phyloP scores from a whole-genome alignment of 2,888 invertebrate species.

The Stratiomys singularior region DNA sequence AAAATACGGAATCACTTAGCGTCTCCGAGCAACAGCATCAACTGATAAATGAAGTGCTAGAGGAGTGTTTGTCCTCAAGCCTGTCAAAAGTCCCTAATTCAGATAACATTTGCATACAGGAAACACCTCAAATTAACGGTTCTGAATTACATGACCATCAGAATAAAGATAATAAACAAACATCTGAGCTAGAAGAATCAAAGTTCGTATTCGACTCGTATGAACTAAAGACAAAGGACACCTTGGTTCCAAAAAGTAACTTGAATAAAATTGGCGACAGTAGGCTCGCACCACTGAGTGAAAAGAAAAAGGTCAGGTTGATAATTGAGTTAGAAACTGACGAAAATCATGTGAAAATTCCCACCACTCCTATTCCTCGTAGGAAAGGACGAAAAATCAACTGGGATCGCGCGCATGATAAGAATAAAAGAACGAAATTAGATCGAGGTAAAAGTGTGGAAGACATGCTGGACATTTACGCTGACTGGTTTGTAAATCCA shows the following conservation, averaged over 20 bases:
- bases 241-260: neutral
- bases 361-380: slow-evolving; percentile 26
- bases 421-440: neutral
- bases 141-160: too few relatives aligned
- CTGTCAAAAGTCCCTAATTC: too few relatives aligned
- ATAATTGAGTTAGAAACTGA: neutral
- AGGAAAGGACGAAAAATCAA: slow-evolving; percentile 42
- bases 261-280: neutral
- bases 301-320: slow-evolving; percentile 35
- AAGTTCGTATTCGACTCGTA: too few relatives aligned
- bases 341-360: slow-evolving; percentile 34
- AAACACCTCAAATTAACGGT: too few relatives aligned
- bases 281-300: neutral
- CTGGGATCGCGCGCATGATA: neutral
- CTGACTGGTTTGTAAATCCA: slow-evolving; percentile 18
- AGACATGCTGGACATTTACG: slow-evolving; percentile 22
- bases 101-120: too few relatives aligned
- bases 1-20: neutral
- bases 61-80: too few relatives aligned
- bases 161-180: too few relatives aligned
- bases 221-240: too few relatives aligned
- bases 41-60: too few relatives aligned
- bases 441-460: neutral
- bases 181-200: too few relatives aligned
- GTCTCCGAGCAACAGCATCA: too few relatives aligned